Conservation (phyloP, 1,140 invertebrate genomes). For the Spodoptera litura region DNA sequence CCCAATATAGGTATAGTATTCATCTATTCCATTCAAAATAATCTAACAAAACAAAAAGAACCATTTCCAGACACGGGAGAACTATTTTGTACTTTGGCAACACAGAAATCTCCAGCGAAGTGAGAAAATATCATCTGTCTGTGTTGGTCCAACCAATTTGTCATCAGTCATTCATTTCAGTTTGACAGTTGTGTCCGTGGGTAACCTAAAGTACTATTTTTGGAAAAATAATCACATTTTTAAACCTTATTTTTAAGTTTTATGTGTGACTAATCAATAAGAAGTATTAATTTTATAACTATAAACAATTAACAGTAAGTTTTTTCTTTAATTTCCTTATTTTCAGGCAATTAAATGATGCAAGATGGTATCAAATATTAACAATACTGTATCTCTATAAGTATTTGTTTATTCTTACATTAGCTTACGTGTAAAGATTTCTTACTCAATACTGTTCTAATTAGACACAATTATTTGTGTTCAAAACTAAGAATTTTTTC, state of each 20-base stretch:
- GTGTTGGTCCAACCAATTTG: too few relatives aligned
- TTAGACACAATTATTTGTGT: not conserved
- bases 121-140: not conserved
- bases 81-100: too few relatives aligned
- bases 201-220: conserved; percentile 2
- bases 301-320: not conserved
- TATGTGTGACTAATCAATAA: not conserved
- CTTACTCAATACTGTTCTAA: not conserved
- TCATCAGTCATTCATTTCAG: too few relatives aligned
- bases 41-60: too few relatives aligned
- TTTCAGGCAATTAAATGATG: not conserved
- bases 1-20: too few relatives aligned
- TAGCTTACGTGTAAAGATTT: conserved; percentile 8
- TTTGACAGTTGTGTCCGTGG: conserved; percentile 10
- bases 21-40: too few relatives aligned
- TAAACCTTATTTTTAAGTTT: conserved; percentile 6
- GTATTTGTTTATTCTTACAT: conserved; percentile 16
- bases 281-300: not conserved
- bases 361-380: not conserved
- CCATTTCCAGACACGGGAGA: too few relatives aligned
- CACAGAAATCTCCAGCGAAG: not conserved
- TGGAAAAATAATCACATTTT: conserved; percentile 20
- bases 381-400: not conserved
- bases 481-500: not conserved
- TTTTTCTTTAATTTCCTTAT: not conserved